A percentile compares a stretch with the other conserved stretches of the same genome.
phyloP scores from a whole-genome alignment of 2,888 invertebrate species.

The Sisyra nigra region DNA sequence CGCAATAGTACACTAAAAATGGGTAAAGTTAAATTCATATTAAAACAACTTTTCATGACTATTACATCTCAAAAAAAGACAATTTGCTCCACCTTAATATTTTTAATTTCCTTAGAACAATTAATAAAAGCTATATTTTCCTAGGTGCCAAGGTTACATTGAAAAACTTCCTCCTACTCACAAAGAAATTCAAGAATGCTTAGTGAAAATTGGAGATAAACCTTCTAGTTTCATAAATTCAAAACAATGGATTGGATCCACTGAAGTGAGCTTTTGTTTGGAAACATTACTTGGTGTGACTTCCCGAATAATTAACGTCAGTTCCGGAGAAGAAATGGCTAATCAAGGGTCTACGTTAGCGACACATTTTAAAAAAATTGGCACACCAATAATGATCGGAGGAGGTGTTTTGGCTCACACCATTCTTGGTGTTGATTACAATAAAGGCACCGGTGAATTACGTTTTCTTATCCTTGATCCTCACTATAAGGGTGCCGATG shows the following conservation, averaged over 20 bases:
- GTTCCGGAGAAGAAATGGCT: constrained; percentile 69
- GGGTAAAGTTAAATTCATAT: too few relatives aligned
- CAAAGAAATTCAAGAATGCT: constrained; percentile 78
- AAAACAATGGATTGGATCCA: constrained; percentile 94
- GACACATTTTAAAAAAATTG: constrained; percentile 82
- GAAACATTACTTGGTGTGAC: constrained; percentile 63
- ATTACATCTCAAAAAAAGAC: too few relatives aligned
- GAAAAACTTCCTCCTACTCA: constrained; percentile 63
- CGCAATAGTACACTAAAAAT: too few relatives aligned
- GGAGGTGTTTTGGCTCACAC: constrained; percentile 97
- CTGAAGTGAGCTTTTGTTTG: constrained; percentile 87
- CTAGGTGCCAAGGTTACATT: constrained; percentile 55
- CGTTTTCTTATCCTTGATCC: constrained; percentile 96
- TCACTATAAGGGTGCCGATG: constrained; percentile 87
- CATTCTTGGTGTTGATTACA: constrained; percentile 85
- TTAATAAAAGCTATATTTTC: too few relatives aligned
- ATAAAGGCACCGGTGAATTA: constrained; percentile 59
- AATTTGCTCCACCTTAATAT: too few relatives aligned
- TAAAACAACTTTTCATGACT: too few relatives aligned
- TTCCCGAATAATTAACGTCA: constrained; percentile 69
- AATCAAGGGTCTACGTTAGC: constrained; percentile 66
- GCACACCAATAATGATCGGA: constrained; percentile 92
- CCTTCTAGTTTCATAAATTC: constrained; percentile 73
- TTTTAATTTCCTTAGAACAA: too few relatives aligned
- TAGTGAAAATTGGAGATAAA: constrained; percentile 92